Conservation (phyloP, 2,797 vertebrate species). For the Coregonus suidteri region DNA sequence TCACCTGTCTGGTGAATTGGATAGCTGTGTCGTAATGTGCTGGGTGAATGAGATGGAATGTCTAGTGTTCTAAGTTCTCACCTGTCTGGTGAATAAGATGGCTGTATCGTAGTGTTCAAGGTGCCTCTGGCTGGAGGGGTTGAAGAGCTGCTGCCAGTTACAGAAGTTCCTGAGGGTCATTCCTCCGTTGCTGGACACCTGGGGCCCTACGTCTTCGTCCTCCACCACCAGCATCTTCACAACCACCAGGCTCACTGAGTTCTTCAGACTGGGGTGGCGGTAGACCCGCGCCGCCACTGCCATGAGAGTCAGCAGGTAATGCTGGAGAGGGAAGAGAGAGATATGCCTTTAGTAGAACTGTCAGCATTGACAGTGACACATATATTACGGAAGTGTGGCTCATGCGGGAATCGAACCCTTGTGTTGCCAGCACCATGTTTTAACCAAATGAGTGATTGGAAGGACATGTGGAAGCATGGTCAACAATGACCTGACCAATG, state of each 20-base stretch:
- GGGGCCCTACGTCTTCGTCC: conserved; percentile 71
- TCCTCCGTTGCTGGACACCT: conserved; percentile 79
- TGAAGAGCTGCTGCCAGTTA: conserved; percentile 81
- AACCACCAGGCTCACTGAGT: conserved; percentile 81
- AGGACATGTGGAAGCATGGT: too few species aligned
- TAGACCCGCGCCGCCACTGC: conserved; percentile 82
- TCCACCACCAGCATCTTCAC: conserved; percentile 84
- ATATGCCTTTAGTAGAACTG: too few species aligned
- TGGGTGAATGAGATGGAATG: background rate
- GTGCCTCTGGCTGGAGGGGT: conserved; percentile 78
- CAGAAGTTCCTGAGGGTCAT: conserved; percentile 85
- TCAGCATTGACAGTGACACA: too few species aligned
- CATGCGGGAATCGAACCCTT: too few species aligned
- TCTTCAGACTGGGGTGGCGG: conserved; percentile 84
- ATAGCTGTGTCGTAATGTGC: background rate
- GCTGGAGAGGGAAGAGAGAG: conserved; percentile 60
- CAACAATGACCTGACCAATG: too few species aligned
- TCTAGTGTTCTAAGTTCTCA: conserved; percentile 39
- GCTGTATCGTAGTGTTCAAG: conserved; percentile 85
- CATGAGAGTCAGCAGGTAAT: conserved; percentile 84
- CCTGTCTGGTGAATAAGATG: conserved; percentile 85
- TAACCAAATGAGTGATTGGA: too few species aligned
- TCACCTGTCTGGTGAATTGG: background rate
- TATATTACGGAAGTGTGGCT: too few species aligned
- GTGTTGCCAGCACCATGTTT: too few species aligned